Conservation (phyloP, 2,888 invertebrate species). For the Hololepta plana region DNA sequence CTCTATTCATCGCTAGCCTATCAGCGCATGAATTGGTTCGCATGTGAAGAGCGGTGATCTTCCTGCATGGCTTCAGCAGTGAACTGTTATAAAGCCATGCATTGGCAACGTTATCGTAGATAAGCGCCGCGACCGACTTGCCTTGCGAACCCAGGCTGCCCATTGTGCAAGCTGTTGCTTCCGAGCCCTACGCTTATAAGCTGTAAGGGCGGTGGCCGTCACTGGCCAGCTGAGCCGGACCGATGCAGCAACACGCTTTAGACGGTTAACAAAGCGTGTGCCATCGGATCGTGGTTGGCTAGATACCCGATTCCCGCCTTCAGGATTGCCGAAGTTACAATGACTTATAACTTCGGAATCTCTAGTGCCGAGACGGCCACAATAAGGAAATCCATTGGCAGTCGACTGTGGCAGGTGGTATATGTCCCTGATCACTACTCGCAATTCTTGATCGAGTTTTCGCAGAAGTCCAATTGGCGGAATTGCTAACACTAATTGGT, state of each 20-base stretch:
- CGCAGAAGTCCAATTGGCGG: conserved; percentile 10
- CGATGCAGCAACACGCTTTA: conserved; percentile 11
- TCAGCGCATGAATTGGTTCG: conserved; percentile 15
- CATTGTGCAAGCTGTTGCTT: conserved; percentile 15
- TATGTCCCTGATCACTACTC: conserved; percentile 13
- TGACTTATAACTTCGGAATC: conserved; percentile 12
- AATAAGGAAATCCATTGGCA: conserved; percentile 14
- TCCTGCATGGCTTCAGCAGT: conserved; percentile 14
- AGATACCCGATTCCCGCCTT: too few species aligned
- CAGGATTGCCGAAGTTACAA: too few species aligned
- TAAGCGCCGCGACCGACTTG: conserved; percentile 13
- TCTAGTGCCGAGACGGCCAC: conserved; percentile 16
- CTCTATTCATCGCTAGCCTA: conserved; percentile 13
- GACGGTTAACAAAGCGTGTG: conserved; percentile 12
- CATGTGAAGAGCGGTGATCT: conserved; percentile 16
- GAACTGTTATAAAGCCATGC: conserved; percentile 12
- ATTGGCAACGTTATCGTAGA: conserved; percentile 13
- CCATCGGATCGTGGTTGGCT: conserved; percentile 10
- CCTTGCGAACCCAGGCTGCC: conserved; percentile 13
- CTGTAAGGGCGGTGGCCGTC: conserved; percentile 5
- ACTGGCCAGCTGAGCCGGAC: conserved; percentile 12
- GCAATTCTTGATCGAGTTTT: conserved; percentile 14
- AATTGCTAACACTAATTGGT: conserved; percentile 18
- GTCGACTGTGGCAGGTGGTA: conserved; percentile 15
- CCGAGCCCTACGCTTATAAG: conserved; percentile 8